Evolutionary conservation across 2,797 vertebrate genomes (phyloP), one percentile per base, ranked within the genome.

Genomic region (Strix occidentalis): DNA sequence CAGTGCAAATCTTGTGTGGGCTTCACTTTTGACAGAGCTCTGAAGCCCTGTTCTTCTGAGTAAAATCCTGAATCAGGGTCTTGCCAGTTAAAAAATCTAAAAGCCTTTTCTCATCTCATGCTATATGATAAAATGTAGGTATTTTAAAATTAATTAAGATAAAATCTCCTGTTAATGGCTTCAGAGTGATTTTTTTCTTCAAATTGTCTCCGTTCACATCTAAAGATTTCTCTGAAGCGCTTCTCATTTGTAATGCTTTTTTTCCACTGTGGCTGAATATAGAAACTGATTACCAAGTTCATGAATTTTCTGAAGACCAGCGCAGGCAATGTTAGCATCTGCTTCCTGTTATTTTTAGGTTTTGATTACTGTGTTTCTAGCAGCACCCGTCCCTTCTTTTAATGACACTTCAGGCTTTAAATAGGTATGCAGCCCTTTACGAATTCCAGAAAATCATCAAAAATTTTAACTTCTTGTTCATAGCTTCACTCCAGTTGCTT

Each of bases 211-310:
- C 9, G 5, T 93, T 96, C 79, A 54, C 82, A 71, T 94, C 60
- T 87, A 87, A 93, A 95, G 87, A 87, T 92, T 87, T 87, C 79
- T 95, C 89, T 97, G 61, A 96, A 95, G 94, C 91, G 83, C 64
- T 87, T 69, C 69, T 92, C 79, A 91, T 92, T 92, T 92, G 69
- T 94, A 93, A 87, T 80, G 64, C 79, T 80, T 91, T 93, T 86
- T 93, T 87, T 88, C 23, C 46, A 65, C 92, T 88, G 74, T 88
- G 54, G 35, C 85, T 96, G 74, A 95, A 95, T 95, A 93, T 95
- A 96, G 96, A 96, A 96, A 80, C 87, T 86, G 94, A 96, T 96
- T 94, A 95, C 74, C 70, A 91, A 84, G 87, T 95, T 95, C 51
- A 89, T 93, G 82, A 97, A 93, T 97, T 95, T 96, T 96, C 76